These are phyloP conservation scores for Amorpha juglandis DNA, from an alignment of 2,888 invertebrate genomes.

Conservation along the genomic window DNA sequence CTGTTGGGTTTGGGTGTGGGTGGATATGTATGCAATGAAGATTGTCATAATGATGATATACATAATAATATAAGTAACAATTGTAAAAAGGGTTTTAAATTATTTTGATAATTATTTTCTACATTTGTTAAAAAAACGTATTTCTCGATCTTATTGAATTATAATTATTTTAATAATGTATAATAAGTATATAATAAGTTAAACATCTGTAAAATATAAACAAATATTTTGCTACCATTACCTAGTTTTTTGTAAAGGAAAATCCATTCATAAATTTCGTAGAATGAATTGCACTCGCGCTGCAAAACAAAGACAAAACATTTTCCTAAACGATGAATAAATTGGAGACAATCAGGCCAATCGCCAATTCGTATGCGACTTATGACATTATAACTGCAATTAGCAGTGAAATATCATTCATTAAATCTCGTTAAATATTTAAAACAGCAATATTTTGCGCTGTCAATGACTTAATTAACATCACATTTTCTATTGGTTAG, in stretches of 20 bases:
- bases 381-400: conserved; percentile 65
- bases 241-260: conserved; percentile 46
- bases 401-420: conserved; percentile 72
- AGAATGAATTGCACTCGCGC: conserved; percentile 45
- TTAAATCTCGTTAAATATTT: conserved; percentile 80
- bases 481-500: conserved; percentile 23
- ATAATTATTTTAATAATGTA: too few species aligned
- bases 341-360: conserved; percentile 65
- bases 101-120: too few species aligned
- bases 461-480: conserved; percentile 59
- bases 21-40: too few species aligned
- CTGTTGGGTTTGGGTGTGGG: too few species aligned
- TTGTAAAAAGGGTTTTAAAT: too few species aligned
- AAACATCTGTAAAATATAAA: background rate
- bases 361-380: conserved; percentile 77
- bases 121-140: too few species aligned
- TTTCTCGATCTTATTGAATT: too few species aligned
- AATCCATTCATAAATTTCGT: conserved; percentile 59
- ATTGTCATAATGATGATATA: too few species aligned
- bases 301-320: conserved; percentile 46
- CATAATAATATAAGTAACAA: too few species aligned
- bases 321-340: conserved; percentile 45
- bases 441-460: conserved; percentile 62
- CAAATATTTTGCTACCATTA: conserved; percentile 44
- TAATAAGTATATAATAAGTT: too few species aligned